Percentiles rank a stretch among this genome's conserved stretches.
These are phyloP conservation scores for honey bee (Apis mellifera) DNA, from an alignment of 1,140 invertebrate genomes.

Conservation along the genomic window Amel_HAv3.1 CM009934.2:7418501-7419000, in stretches of 20 bases:
- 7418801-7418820: constrained; percentile 17
- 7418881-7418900: neutral
- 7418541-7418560: no score
- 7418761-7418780: constrained; percentile 43
- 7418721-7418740: constrained; percentile 70
- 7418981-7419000: neutral
- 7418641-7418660: constrained; percentile 6
- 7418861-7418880: constrained; percentile 49
- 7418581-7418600: neutral
- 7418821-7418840: constrained; percentile 34
- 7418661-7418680: constrained; percentile 53
- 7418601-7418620: neutral
- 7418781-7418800: neutral
- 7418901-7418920: constrained; percentile 21
- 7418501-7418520: no score
- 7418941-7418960: neutral
- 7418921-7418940: constrained; percentile 14
- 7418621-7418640: neutral
- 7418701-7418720: constrained; percentile 57
- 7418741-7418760: constrained; percentile 70
- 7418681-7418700: constrained; percentile 59
- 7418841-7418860: constrained; percentile 68
- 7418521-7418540: no score
- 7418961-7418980: neutral
- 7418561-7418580: no score